Evolutionary conservation across 1,140 invertebrate species (phyloP), one percentile per base, ranked within the genome.

Genomic region (Coenobita brevimanus): DNA sequence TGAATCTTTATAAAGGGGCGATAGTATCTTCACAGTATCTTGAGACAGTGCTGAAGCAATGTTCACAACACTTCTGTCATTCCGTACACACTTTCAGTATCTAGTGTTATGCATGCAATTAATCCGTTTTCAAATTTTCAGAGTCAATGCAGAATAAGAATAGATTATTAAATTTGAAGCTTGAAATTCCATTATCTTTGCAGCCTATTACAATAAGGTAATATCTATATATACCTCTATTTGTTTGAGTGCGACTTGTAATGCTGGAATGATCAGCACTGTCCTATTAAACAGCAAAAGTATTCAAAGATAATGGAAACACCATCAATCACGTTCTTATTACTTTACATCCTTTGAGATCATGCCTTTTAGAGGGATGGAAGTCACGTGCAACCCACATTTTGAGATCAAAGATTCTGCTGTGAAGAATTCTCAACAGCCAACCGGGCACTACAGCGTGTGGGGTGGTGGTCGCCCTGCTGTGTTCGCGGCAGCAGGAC

Each of bases 401-500:
- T 75, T 86, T 57, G 38, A 38, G 27, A 38, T 38, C 64, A 64
- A 79, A 79, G 60, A 86, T 86, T 62, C 84, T 67, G 76, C 41
- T 86, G 57, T 79, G 75, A 50, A 79, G 62, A 79, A 86, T 60
- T 73, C 60, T 76, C 64, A 60, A 86, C 33, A 80, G 76, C 76
- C 62, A 86, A 60, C 84, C 76, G 38, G 73, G 54, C 30, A 79
- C 84, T 86, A 80, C 75, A 79, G 84, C 76, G 54, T 69, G 69
- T 60, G 73, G 75, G 62, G 41, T 78, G 36, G 50, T 80, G 75
- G 38, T 6, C 84, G 21, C 38, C 33, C 84, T 86, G 75, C 75
- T 50, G 62, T 50, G 30, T 50, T 15, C 75, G 46, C 33, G 69
- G 36, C 27, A 69, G 60, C 60, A 43, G 84, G 43, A 13, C 10